phyloP scores from a whole-genome alignment of 2,797 vertebrate species.

The Poeciliopsis infans region DNA sequence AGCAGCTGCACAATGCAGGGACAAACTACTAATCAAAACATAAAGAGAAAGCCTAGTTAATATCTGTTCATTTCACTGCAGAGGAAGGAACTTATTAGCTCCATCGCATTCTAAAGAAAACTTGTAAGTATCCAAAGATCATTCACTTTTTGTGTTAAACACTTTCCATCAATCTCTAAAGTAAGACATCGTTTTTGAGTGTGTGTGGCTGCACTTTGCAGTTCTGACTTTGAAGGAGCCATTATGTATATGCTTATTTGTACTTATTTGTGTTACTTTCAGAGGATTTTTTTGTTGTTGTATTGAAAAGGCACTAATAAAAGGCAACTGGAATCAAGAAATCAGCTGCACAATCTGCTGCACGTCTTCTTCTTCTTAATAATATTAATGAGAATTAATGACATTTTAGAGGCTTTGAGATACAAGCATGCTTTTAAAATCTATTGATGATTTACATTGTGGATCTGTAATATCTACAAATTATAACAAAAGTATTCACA shows the following conservation, averaged over 20 bases:
- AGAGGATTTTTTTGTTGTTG: too few species aligned
- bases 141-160: conserved; percentile 24
- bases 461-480: conserved; percentile 7
- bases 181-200: conserved; percentile 32
- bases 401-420: conserved; percentile 42
- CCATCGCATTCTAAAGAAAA: conserved; percentile 17
- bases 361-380: conserved; percentile 3
- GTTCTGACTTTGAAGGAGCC: conserved; percentile 43
- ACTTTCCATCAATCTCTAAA: conserved; percentile 24
- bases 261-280: too few species aligned
- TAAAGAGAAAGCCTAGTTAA: conserved; percentile 27
- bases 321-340: conserved; percentile 16
- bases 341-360: conserved; percentile 2
- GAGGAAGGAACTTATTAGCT: conserved; percentile 20
- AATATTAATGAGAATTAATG: too few species aligned
- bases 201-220: conserved; percentile 22
- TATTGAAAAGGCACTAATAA: background rate
- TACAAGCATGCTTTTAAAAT: conserved; percentile 39
- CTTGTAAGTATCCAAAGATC: conserved; percentile 20
- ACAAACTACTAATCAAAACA: conserved; percentile 32
- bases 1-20: conserved; percentile 30
- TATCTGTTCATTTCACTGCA: conserved; percentile 31
- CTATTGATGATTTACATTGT: conserved; percentile 40
- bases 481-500: background rate
- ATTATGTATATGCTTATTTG: too few species aligned